Conservation (phyloP, 2,797 vertebrate species). For the Carduelis carduelis region DNA sequence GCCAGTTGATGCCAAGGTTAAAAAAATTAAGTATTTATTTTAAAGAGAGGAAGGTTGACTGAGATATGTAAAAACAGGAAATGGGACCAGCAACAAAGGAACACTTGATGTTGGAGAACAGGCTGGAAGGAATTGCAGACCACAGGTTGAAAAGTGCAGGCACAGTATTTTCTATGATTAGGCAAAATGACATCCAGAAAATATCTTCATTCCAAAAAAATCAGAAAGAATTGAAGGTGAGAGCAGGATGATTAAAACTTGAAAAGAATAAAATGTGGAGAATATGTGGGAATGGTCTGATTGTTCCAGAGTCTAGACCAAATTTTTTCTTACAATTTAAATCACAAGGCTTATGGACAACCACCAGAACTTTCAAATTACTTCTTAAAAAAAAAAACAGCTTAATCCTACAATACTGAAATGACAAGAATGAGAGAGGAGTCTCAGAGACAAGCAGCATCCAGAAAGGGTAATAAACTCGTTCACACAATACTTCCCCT, state of each 20-base stretch:
- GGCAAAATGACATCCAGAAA: neutral
- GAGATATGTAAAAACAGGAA: neutral
- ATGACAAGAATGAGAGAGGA: neutral
- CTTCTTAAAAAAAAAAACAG: neutral
- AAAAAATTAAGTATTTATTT: neutral
- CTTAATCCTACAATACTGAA: neutral
- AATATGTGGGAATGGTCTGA: neutral
- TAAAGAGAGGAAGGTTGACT: neutral
- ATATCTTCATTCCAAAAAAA: neutral
- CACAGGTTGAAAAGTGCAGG: neutral
- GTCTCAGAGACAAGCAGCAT: neutral
- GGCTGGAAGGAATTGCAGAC: neutral
- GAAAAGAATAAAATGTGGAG: neutral
- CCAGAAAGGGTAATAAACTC: neutral
- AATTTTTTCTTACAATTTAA: neutral
- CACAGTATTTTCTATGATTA: neutral
- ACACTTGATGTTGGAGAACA: neutral
- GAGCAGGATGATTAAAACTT: neutral
- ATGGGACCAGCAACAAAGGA: neutral
- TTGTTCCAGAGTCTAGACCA: neutral
- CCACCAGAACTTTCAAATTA: neutral
- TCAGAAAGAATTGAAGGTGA: neutral
- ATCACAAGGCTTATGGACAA: neutral
- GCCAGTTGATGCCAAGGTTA: neutral
- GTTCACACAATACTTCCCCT: neutral